These are phyloP conservation scores for Pteropus rufus DNA, from an alignment of 2,797 vertebrate species.

Conservation along the genomic window DNA sequence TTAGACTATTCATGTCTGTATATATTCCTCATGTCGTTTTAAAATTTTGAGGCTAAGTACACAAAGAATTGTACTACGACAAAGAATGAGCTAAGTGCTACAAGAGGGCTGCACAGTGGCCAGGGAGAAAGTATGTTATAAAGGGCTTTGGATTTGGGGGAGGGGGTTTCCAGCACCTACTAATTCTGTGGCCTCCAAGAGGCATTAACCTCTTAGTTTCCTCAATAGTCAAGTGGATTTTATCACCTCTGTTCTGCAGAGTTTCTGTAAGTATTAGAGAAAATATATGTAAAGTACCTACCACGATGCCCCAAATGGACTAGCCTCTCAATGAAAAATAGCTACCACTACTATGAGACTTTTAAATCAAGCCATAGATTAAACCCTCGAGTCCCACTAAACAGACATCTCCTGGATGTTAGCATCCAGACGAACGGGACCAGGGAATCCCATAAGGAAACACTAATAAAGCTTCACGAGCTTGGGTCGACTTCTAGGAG, in stretches of 20 bases:
- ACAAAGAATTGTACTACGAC: not conserved
- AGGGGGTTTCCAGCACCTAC: not conserved
- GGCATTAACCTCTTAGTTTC: not conserved
- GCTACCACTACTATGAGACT: not conserved
- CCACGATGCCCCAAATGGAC: not conserved
- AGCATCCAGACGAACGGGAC: not conserved
- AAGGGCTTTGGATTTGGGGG: not conserved
- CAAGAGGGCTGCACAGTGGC: not conserved
- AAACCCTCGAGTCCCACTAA: not conserved
- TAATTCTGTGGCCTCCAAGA: not conserved
- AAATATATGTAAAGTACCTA: not conserved
- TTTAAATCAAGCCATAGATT: not conserved
- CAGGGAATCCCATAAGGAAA: not conserved
- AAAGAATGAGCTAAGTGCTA: not conserved
- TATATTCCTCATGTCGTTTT: not conserved
- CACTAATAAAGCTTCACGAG: not conserved
- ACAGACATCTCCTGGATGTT: not conserved
- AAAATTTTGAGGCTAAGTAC: not conserved
- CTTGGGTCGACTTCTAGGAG: not conserved
- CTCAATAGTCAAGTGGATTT: not conserved
- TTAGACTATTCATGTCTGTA: not conserved
- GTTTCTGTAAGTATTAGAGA: not conserved
- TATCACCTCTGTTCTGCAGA: not conserved
- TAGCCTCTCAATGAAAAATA: not conserved
- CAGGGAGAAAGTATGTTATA: not conserved